Conservation (phyloP, 2,888 invertebrate genomes). For the Eupsilia transversa region DNA sequence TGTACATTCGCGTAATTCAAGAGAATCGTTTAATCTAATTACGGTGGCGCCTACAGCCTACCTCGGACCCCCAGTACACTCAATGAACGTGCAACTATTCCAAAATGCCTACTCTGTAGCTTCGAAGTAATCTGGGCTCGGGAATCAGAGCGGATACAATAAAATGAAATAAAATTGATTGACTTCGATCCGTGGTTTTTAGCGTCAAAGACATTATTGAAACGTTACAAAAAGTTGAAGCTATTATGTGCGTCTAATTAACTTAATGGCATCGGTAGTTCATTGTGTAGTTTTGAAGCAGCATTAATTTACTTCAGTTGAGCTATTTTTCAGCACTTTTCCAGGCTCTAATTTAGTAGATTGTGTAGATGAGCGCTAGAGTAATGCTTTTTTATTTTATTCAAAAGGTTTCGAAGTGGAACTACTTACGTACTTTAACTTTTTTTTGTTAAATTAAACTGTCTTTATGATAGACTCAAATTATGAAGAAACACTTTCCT, state of each 20-base stretch:
- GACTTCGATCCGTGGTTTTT: slow-evolving; percentile 46
- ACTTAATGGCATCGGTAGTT: slow-evolving; percentile 21
- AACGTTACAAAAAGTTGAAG: slow-evolving; percentile 27
- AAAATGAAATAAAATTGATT: slow-evolving; percentile 53
- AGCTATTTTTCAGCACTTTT: background rate
- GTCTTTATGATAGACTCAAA: no score
- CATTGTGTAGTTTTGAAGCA: background rate
- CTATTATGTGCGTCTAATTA: slow-evolving; percentile 28
- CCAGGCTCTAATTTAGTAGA: background rate
- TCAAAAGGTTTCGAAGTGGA: no score
- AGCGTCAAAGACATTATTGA: slow-evolving; percentile 30
- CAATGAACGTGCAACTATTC: slow-evolving; percentile 72
- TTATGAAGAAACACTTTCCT: no score
- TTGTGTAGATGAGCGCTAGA: no score
- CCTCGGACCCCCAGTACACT: slow-evolving; percentile 29
- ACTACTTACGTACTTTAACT: no score
- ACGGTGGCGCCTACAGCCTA: slow-evolving; percentile 69
- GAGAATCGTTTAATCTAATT: slow-evolving; percentile 74
- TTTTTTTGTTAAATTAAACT: no score
- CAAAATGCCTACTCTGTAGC: slow-evolving; percentile 58
- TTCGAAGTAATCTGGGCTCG: slow-evolving; percentile 32
- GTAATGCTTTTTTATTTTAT: no score
- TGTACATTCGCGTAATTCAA: slow-evolving; percentile 66
- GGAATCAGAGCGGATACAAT: slow-evolving; percentile 66
- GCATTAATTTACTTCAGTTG: background rate